Evolutionary conservation across 2,113 vertebrate species (phyloP).

Genomic region (Ellobius talpinus): DNA sequence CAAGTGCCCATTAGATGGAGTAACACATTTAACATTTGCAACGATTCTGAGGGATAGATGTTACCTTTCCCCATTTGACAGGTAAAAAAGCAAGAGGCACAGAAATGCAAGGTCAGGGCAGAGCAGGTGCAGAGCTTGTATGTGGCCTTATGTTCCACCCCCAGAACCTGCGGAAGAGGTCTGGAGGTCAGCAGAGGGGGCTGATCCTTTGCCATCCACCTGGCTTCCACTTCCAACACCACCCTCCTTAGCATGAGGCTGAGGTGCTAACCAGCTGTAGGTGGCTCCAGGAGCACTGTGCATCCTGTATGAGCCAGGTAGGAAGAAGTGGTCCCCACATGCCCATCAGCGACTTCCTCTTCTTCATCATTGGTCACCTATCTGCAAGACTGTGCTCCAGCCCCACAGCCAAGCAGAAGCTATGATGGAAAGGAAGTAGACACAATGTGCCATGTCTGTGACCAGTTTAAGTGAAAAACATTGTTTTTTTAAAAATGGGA

Average conservation of each 20-base stretch:
- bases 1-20: background rate
- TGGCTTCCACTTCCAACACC: background rate
- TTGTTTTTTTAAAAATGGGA: background rate
- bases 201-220: background rate
- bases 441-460: accelerated
- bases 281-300: no score
- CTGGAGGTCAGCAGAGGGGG: background rate
- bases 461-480: background rate
- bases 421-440: background rate
- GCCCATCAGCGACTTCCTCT: background rate
- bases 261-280: no score
- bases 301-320: background rate
- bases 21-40: background rate
- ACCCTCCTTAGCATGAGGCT: background rate
- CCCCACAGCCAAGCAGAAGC: background rate
- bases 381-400: background rate
- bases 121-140: background rate
- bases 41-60: background rate
- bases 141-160: background rate
- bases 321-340: background rate
- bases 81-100: background rate
- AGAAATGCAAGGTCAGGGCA: background rate
- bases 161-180: background rate
- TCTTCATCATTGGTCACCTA: background rate
- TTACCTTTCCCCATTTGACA: background rate